Percentiles rank a stretch among this genome's conserved stretches.
These are phyloP conservation scores for Catocala sponsa DNA, from an alignment of 2,888 invertebrate genomes.

Conservation along the genomic window DNA sequence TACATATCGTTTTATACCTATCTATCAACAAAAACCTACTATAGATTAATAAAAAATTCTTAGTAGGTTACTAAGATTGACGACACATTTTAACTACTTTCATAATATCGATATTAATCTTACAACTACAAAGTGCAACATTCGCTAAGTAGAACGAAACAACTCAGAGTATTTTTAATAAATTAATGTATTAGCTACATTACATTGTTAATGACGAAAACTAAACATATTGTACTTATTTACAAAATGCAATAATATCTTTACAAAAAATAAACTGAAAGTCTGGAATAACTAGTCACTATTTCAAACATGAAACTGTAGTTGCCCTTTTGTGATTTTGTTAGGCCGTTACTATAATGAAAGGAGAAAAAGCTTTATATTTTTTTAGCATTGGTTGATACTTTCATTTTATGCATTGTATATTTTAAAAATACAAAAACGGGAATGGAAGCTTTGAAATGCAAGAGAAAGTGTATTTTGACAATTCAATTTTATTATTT, in stretches of 20 bases:
- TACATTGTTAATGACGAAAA: slow-evolving; percentile 67
- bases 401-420: slow-evolving; percentile 16
- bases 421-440: slow-evolving; percentile 41
- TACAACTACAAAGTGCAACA: slow-evolving; percentile 85
- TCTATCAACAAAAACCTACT: slow-evolving; percentile 85
- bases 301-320: slow-evolving; percentile 44
- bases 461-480: slow-evolving; percentile 45
- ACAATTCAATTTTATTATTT: slow-evolving; percentile 69
- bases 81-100: slow-evolving; percentile 82
- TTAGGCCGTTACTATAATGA: slow-evolving; percentile 38
- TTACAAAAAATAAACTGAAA: slow-evolving; percentile 65
- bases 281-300: slow-evolving; percentile 53
- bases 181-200: slow-evolving; percentile 80
- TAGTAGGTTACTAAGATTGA: slow-evolving; percentile 82
- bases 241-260: slow-evolving; percentile 84
- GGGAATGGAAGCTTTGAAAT: slow-evolving; percentile 42
- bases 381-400: slow-evolving; percentile 30
- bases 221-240: slow-evolving; percentile 80
- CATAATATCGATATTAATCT: slow-evolving; percentile 80
- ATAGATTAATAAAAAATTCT: slow-evolving; percentile 75
- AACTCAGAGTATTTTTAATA: slow-evolving; percentile 84
- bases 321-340: slow-evolving; percentile 39
- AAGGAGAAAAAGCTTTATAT: slow-evolving; percentile 36
- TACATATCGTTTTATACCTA: slow-evolving; percentile 84
- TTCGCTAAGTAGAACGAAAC: slow-evolving; percentile 82